Conservation (phyloP, 1,140 invertebrate species). For the Capitella teleta region DNA sequence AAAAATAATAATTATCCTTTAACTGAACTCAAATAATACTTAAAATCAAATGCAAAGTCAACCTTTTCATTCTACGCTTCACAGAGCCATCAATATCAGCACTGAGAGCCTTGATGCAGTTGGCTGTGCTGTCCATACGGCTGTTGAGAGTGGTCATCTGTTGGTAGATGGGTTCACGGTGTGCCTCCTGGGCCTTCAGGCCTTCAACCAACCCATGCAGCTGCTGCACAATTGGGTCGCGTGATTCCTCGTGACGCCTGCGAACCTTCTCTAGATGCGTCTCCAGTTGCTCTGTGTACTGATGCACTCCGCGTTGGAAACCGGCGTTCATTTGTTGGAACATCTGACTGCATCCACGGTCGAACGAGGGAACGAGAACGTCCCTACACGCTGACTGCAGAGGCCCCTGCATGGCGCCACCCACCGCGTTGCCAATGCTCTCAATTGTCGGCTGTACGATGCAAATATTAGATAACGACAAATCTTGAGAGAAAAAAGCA, state of each 20-base stretch:
- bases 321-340: slow-evolving; percentile 76
- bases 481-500: too few species aligned
- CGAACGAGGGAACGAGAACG: slow-evolving; percentile 67
- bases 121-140: slow-evolving; percentile 2
- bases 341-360: slow-evolving; percentile 70
- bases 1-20: too few species aligned
- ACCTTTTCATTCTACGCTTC: not conserved
- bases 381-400: slow-evolving; percentile 62
- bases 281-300: slow-evolving; percentile 52
- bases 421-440: slow-evolving; percentile 54
- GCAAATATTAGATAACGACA: too few species aligned
- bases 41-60: too few species aligned
- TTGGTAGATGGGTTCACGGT: not conserved
- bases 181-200: slow-evolving; percentile 16
- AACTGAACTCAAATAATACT: too few species aligned
- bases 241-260: slow-evolving; percentile 24
- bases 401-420: slow-evolving; percentile 52
- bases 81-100: not conserved
- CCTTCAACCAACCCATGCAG: slow-evolving; percentile 22
- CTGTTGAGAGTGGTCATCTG: not conserved
- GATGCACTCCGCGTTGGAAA: slow-evolving; percentile 71
- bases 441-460: slow-evolving; percentile 62
- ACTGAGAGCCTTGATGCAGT: not conserved
- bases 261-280: slow-evolving; percentile 35
- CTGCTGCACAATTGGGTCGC: slow-evolving; percentile 27